phyloP scores from a whole-genome alignment of 2,888 invertebrate species.

The Limulus polyphemus region DNA sequence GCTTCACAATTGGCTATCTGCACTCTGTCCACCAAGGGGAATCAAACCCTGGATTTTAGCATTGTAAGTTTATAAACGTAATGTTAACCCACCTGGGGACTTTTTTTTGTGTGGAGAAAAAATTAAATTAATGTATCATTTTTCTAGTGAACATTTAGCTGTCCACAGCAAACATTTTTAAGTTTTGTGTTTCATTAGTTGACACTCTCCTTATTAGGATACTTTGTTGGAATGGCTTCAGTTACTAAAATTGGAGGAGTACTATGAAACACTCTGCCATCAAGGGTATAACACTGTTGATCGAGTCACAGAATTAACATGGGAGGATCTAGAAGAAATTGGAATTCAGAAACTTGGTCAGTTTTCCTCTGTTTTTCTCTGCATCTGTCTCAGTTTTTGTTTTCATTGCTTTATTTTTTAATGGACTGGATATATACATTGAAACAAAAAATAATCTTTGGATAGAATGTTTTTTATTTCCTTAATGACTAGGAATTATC shows the following conservation, averaged over 20 bases:
- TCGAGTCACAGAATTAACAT: constrained; percentile 84
- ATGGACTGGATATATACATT: no score
- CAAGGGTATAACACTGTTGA: constrained; percentile 91
- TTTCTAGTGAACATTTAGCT: no score
- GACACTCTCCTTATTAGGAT: constrained; percentile 46
- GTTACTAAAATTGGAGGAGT: constrained; percentile 78
- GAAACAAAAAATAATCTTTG: no score
- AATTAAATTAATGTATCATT: no score
- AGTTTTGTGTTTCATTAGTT: constrained; percentile 1
- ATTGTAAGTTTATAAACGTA: no score
- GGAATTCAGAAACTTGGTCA: constrained; percentile 43
- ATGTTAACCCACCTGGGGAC: neutral
- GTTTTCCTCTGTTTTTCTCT: neutral
- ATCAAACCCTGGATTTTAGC: no score
- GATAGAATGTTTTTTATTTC: no score
- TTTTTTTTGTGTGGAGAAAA: neutral
- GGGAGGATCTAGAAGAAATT: constrained; percentile 99
- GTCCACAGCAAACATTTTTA: neutral
- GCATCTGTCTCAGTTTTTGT: no score
- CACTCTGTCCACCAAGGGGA: no score
- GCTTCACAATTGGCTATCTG: no score
- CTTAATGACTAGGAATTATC: no score
- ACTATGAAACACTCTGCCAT: constrained; percentile 71
- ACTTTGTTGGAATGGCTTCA: constrained; percentile 91
- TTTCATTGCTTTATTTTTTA: no score